phyloP scores from a whole-genome alignment of 2,888 invertebrate species.

The Orthosia incerta region DNA sequence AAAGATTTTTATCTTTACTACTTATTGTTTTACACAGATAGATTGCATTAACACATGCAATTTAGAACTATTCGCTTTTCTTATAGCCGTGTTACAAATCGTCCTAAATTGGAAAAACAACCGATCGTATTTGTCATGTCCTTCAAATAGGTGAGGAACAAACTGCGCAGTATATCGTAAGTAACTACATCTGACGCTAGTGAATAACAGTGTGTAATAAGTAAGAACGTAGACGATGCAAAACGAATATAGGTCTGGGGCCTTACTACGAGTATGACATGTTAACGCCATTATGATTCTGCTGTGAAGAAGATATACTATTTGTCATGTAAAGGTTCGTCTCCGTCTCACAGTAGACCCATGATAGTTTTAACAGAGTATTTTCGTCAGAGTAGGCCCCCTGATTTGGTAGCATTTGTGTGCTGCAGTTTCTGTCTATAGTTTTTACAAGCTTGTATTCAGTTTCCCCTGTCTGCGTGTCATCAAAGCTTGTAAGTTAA shows the following conservation, averaged over 20 bases:
- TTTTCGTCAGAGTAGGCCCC: too few species aligned
- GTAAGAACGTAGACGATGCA: not conserved
- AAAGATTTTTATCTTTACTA: slow-evolving; percentile 6
- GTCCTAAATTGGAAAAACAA: not conserved
- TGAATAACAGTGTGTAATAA: not conserved
- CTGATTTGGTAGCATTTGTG: not conserved
- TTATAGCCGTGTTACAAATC: not conserved
- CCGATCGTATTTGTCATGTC: slow-evolving; percentile 12
- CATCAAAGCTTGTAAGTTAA: too few species aligned
- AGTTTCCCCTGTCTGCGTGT: too few species aligned
- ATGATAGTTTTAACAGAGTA: too few species aligned
- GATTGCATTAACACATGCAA: not conserved
- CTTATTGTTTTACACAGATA: slow-evolving; percentile 13
- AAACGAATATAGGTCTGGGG: too few species aligned
- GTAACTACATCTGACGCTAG: not conserved
- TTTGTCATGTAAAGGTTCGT: too few species aligned
- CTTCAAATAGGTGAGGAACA: slow-evolving; percentile 13
- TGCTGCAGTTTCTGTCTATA: not conserved
- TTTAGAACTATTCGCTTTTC: not conserved
- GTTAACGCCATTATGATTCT: too few species aligned
- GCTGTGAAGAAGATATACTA: too few species aligned
- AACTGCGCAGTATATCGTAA: slow-evolving; percentile 7
- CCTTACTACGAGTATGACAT: too few species aligned
- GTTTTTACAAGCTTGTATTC: too few species aligned
- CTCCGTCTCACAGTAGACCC: too few species aligned